phyloP scores from a whole-genome alignment of 2,113 vertebrate species.

The Perca flavescens region DNA sequence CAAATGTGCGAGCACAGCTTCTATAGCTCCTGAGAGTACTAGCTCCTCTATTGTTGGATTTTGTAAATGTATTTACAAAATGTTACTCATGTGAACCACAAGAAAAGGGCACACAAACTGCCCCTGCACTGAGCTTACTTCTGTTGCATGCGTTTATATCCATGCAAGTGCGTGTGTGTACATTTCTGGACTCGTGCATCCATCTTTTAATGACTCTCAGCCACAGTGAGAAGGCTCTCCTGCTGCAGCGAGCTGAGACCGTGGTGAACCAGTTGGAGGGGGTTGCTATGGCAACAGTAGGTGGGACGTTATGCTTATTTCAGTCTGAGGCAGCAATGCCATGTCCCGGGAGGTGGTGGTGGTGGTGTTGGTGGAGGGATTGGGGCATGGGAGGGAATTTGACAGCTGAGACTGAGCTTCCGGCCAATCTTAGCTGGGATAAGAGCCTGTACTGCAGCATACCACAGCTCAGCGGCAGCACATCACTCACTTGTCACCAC shows the following conservation, averaged over 20 bases:
- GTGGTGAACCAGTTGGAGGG: conserved; percentile 32
- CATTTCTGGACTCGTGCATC: conserved; percentile 20
- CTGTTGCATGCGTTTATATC: background rate
- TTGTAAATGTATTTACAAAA: too few relatives aligned
- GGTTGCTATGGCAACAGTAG: conserved; percentile 70
- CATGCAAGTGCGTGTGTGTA: background rate
- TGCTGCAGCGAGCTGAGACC: conserved; percentile 16
- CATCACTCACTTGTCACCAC: conserved; percentile 41
- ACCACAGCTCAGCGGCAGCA: conserved; percentile 27
- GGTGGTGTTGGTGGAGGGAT: background rate
- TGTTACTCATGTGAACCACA: background rate
- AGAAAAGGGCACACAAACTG: background rate
- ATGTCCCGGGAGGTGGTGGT: conserved; percentile 23
- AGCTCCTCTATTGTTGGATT: too few relatives aligned
- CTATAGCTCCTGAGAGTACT: too few relatives aligned
- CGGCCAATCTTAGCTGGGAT: conserved; percentile 41
- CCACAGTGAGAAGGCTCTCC: conserved; percentile 7
- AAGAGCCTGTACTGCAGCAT: conserved; percentile 34
- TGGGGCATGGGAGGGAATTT: background rate
- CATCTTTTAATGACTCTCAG: conserved; percentile 15
- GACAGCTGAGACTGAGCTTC: conserved; percentile 44
- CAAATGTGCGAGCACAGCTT: background rate
- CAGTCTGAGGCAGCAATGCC: conserved; percentile 36
- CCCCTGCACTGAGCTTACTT: too few relatives aligned
- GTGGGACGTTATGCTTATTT: conserved; percentile 48